Base-by-base conservation (phyloP, 2,797 vertebrate species). In the Gila robusta region DNA sequence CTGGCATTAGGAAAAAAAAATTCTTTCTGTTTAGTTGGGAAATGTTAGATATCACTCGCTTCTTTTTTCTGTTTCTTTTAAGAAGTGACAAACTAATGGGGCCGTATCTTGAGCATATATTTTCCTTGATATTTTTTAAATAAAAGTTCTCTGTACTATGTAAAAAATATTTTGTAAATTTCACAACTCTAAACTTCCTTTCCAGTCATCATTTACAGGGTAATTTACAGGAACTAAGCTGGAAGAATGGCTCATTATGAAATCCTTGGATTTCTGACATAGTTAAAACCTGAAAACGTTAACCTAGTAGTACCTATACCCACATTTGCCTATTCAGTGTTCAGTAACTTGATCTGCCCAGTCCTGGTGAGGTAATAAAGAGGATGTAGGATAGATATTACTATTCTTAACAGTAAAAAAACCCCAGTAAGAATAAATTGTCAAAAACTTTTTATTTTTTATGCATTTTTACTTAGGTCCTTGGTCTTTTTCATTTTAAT, bases 11-110 rank as follows among this genome's bases (percentile, higher is more conserved):
- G 39, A 26, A 12, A 39, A 16, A 32, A 32, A 32, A 32, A 32
- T 72, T 39, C 5, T 52, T 79, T 79, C 28, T 49, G 82, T 47
- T 83, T 35, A n/a, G 23, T 32, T 64, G 4, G 14, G 11, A 64
- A 26, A 72, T 35, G 32, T 71, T 82, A 28, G 9, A 23, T 39
- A 71, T 26, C 17, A 70, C 32, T 59, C 6, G 26, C 70, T 74
- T 54, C 7, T 59, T 74, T 76, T 19, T 21, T 52, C 11, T 6
- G 5, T 74, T 62, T 83, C 7, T 52, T 83, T 83, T 17, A 83
- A 32, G 39, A 66, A 39, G 32, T 76, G 23, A 74, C n/a, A 74
- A 44, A 62, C 35, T n/a, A 49, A 74, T 52, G 28, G 56, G 82
- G 41, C 12, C 28, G 37, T 39, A 49, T 76, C 56, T 66, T 74